Evolutionary conservation across 1,140 invertebrate genomes (phyloP).

Genomic region (Nephotettix cincticeps): DNA sequence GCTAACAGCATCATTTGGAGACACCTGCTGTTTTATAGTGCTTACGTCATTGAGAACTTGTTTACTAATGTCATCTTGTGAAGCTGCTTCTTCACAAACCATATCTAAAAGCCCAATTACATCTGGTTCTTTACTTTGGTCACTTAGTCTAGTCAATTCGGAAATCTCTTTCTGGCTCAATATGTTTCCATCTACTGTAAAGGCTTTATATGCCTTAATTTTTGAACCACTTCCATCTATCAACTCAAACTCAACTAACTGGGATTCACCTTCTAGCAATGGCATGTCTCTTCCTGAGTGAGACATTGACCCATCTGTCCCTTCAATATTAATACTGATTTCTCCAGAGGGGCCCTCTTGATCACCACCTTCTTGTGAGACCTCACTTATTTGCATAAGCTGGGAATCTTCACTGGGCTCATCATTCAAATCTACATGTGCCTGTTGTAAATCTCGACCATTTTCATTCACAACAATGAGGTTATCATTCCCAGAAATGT

Average conservation of each 20-base stretch:
- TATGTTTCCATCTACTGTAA: conserved; percentile 34
- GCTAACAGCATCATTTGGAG: background rate
- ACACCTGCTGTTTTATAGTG: background rate
- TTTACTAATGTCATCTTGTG: background rate
- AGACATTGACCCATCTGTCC: background rate
- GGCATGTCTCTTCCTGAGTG: background rate
- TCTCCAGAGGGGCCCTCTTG: background rate
- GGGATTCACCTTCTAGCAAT: conserved; percentile 22
- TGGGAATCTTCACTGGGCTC: conserved; percentile 11
- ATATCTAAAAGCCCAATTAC: conserved; percentile 34
- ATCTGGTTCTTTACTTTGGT: conserved; percentile 31
- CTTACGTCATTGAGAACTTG: background rate
- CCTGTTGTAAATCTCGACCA: background rate
- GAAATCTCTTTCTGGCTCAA: conserved; percentile 24
- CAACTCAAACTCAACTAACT: conserved; percentile 36
- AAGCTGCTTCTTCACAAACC: conserved; percentile 27
- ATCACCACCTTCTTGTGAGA: background rate
- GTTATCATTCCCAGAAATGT: background rate
- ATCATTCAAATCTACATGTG: background rate
- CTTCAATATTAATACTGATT: background rate
- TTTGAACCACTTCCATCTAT: conserved; percentile 37
- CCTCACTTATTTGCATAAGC: conserved; percentile 1
- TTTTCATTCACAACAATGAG: background rate
- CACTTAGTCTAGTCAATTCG: conserved; percentile 9
- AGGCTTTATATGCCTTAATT: conserved; percentile 37